Percentiles rank a stretch among this genome's conserved stretches.
phyloP scores from a whole-genome alignment of 1,140 invertebrate species.

The Bicyclus anynana region DNA sequence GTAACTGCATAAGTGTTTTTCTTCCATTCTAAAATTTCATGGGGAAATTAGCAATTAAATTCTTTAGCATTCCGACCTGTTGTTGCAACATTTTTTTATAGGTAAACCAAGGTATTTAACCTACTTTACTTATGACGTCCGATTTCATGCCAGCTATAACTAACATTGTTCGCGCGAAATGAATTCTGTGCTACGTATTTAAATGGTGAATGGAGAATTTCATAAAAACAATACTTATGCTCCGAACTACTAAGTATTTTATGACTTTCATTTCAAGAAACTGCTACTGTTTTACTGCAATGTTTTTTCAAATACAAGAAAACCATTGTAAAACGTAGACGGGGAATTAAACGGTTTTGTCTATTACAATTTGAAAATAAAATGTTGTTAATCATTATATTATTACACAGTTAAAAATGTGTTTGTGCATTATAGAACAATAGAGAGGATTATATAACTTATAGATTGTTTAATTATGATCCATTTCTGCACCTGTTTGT shows the following conservation, averaged over 20 bases:
- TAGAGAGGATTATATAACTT: no score
- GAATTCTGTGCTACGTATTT: slow-evolving; percentile 10
- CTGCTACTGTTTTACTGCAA: not conserved
- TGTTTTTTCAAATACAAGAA: no score
- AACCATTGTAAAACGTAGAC: no score
- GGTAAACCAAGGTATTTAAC: slow-evolving; percentile 42
- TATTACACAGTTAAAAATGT: no score
- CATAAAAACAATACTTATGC: not conserved
- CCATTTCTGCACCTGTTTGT: no score
- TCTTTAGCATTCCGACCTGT: slow-evolving; percentile 6
- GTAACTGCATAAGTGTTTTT: no score
- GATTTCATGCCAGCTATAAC: slow-evolving; percentile 33
- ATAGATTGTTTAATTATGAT: no score
- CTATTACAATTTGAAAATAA: no score
- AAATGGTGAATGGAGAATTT: slow-evolving; percentile 17
- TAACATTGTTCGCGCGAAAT: slow-evolving; percentile 15
- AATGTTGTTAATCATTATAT: no score
- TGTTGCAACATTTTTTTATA: slow-evolving; percentile 33
- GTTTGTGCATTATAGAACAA: no score
- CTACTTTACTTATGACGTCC: slow-evolving; percentile 46
- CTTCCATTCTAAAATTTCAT: not conserved
- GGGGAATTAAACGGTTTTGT: no score
- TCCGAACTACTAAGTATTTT: not conserved
- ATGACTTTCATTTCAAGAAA: not conserved
- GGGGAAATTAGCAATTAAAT: not conserved